Percentiles rank a stretch among this genome's conserved stretches.
Conservation (phyloP, 1,140 invertebrate species). For the Apis florea region DNA sequence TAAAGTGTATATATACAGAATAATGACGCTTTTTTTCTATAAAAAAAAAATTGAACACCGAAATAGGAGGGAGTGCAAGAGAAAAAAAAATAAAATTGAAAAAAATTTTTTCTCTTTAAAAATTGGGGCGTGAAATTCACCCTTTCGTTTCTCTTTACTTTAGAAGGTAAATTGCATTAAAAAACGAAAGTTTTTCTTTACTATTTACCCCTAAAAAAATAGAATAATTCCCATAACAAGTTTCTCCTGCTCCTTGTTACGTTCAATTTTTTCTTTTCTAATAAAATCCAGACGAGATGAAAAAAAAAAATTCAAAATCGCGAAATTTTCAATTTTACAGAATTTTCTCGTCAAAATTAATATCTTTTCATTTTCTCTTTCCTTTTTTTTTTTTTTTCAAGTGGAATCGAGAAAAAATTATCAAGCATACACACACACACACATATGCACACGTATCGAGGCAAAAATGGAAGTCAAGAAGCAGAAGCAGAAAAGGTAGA, state of each 20-base stretch:
- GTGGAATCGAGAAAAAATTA: neutral
- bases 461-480: neutral
- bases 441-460: too few species aligned
- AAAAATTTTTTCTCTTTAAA: neutral
- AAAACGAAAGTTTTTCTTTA: neutral
- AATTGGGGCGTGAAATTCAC: neutral
- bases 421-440: neutral
- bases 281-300: too few species aligned
- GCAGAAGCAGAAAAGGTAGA: neutral
- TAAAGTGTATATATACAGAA: neutral
- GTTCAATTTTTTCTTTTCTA: neutral
- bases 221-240: neutral
- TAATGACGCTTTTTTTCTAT: neutral
- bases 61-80: neutral
- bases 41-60: neutral
- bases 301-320: too few species aligned
- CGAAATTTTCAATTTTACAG: too few species aligned
- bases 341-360: too few species aligned
- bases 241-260: neutral
- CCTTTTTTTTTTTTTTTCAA: neutral
- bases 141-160: neutral
- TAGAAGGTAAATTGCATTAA: neutral
- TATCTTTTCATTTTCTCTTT: too few species aligned
- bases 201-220: neutral
- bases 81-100: too few species aligned